Evolutionary conservation across 2,113 vertebrate genomes (phyloP).

Genomic region (Microcebus griseorufus): DNA sequence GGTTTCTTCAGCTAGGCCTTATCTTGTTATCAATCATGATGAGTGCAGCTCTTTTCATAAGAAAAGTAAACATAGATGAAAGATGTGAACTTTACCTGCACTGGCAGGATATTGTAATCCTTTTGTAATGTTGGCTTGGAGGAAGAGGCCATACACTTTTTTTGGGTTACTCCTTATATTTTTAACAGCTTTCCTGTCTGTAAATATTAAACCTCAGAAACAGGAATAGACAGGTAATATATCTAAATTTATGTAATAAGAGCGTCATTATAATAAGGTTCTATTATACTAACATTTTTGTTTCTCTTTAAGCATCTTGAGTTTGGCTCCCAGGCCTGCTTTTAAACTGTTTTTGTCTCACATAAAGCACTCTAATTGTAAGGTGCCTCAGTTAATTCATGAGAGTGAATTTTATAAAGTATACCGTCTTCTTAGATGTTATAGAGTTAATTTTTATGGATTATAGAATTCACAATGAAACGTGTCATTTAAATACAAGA

Average conservation of each 20-base stretch:
- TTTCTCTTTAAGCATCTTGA: conserved; percentile 11
- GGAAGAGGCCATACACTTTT: neutral
- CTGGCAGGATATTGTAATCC: neutral
- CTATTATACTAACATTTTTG: neutral
- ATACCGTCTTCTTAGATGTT: conserved; percentile 46
- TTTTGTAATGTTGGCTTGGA: neutral
- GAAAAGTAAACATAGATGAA: neutral
- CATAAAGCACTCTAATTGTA: conserved; percentile 32
- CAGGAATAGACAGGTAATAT: neutral
- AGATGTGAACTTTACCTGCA: neutral
- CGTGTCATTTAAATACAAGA: neutral
- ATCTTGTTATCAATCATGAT: neutral
- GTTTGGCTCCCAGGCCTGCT: neutral
- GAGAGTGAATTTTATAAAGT: conserved; percentile 24
- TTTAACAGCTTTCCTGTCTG: neutral
- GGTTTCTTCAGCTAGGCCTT: neutral
- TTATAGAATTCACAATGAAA: conserved; percentile 38
- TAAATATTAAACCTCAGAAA: neutral
- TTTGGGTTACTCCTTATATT: neutral
- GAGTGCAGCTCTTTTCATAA: neutral
- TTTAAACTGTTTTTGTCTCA: conserved; percentile 35
- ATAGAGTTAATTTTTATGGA: conserved; percentile 41
- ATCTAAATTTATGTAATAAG: conserved; percentile 5
- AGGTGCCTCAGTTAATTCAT: conserved; percentile 23
- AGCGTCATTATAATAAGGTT: conserved; percentile 17